These are phyloP conservation scores for Argyresthia goedartella DNA, from an alignment of 2,888 invertebrate species.

Conservation along the genomic window DNA sequence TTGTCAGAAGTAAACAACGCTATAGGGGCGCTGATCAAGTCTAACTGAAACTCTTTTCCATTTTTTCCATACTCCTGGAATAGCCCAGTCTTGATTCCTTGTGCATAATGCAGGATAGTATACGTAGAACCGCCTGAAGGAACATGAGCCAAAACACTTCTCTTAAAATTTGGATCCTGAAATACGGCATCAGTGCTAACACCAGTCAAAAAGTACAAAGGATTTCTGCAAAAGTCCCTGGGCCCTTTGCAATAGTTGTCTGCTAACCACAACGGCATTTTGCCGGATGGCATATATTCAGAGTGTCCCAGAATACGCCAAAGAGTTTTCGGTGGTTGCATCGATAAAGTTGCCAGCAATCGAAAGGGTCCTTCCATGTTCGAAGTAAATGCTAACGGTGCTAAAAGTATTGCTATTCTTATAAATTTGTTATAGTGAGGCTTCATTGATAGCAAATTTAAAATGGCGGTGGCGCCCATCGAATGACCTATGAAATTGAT, in stretches of 20 bases:
- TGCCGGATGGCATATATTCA: conserved; percentile 75
- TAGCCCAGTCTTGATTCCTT: conserved; percentile 20
- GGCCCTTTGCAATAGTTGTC: conserved; percentile 29
- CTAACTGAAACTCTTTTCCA: conserved; percentile 23
- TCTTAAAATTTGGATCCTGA: conserved; percentile 18
- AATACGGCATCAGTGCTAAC: conserved; percentile 17
- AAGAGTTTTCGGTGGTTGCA: conserved; percentile 32
- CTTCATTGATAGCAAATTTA: conserved; percentile 33
- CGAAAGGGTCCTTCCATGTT: conserved; percentile 33
- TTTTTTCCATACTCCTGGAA: conserved; percentile 34
- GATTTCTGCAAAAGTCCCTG: conserved; percentile 35
- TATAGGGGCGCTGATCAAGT: conserved; percentile 30
- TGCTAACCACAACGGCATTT: conserved; percentile 30
- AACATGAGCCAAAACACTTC: conserved; percentile 29
- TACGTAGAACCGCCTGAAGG: conserved; percentile 45
- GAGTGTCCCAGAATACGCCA: conserved; percentile 75
- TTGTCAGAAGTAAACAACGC: conserved; percentile 37
- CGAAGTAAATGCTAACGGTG: conserved; percentile 38
- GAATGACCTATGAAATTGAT: conserved; percentile 49
- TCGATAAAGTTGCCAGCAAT: conserved; percentile 21
- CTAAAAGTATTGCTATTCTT: conserved; percentile 37
- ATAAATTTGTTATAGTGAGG: conserved; percentile 37
- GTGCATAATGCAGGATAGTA: conserved; percentile 36
- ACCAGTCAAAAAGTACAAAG: conserved; percentile 41
- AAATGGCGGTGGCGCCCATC: conserved; percentile 43